Evolutionary conservation across 2,888 invertebrate species (phyloP), one percentile per base, ranked within the genome.

Genomic region (Melipona bicolor): DNA sequence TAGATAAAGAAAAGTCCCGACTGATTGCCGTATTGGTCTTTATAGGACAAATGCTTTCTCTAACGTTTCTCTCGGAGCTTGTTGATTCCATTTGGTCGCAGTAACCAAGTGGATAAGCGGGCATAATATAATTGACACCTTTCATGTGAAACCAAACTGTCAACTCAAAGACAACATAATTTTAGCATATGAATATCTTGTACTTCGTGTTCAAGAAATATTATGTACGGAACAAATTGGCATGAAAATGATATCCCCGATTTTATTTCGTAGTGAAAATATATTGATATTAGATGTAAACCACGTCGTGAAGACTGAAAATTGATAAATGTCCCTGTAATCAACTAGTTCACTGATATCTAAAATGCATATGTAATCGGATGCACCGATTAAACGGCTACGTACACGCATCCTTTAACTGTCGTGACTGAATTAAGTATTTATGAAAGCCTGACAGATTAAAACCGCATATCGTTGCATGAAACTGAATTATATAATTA

Each of bases 41-140:
- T 52, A 1, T 15, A 6, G 27, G 27, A 52, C 27, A 27, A 21
- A 69, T n/a, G 36, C 36, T n/a, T 64, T 15, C 36, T 54, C 11
- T 32, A 61, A 24, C 36, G 32, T 24, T 72, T 68, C 15, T 13
- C 50, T 56, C 64, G 24, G 32, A 70, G 59, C 69, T 69, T 52
- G 81, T 80, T 70, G n/a, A 70, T 80, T 74, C 62, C 27, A 70
- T 74, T 80, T 49, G 74, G n/a, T 24, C 49, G 6, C 19, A 27
- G 56, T 50, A 74, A 50, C 54, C 24, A 24, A 56, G 50, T 73
- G 54, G 50, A 65, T 74, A 50, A 75, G 49, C 54, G 72, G 59
- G 68, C 79, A 73, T 86, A 87, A 88, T 82, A 70, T 79, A 83
- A 87, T 89, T 87, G 85, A 85, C 88, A 87, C 88, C 87, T 86